A percentile compares a stretch with the other conserved stretches of the same genome.
phyloP scores from a whole-genome alignment of 2,797 vertebrate genomes.

The Erethizon dorsatum region DNA sequence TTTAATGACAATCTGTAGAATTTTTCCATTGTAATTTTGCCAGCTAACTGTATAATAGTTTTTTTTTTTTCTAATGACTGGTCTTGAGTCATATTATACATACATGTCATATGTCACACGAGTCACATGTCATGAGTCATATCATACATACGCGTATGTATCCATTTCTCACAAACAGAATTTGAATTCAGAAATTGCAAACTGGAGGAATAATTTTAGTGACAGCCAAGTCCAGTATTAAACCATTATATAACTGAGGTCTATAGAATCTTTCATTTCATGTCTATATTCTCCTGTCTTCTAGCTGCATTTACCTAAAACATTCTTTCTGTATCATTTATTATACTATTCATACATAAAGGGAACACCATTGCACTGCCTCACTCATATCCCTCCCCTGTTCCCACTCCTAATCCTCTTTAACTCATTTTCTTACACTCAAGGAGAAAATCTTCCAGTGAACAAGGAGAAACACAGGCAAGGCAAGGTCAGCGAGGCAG shows the following conservation, averaged over 20 bases:
- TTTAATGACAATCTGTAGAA: background rate
- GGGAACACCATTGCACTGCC: background rate
- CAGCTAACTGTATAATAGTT: background rate
- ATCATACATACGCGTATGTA: background rate
- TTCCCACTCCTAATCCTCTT: background rate
- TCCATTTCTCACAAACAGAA: background rate
- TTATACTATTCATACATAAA: background rate
- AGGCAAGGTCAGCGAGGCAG: background rate
- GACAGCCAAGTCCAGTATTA: background rate
- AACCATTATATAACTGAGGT: background rate
- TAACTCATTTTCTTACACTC: background rate
- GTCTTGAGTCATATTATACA: background rate
- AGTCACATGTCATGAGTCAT: background rate
- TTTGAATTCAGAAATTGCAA: conserved; percentile 30
- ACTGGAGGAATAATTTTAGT: background rate
- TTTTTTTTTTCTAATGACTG: background rate
- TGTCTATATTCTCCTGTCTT: background rate
- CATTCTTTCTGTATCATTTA: background rate
- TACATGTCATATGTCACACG: too few species aligned
- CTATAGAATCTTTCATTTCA: background rate
- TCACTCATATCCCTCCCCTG: background rate
- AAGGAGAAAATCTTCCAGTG: background rate
- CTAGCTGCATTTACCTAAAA: background rate
- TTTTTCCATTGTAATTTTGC: background rate
- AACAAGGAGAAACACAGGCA: background rate